Conservation (phyloP, 2,113 vertebrate species). For the Salvelinus sp. region DNA sequence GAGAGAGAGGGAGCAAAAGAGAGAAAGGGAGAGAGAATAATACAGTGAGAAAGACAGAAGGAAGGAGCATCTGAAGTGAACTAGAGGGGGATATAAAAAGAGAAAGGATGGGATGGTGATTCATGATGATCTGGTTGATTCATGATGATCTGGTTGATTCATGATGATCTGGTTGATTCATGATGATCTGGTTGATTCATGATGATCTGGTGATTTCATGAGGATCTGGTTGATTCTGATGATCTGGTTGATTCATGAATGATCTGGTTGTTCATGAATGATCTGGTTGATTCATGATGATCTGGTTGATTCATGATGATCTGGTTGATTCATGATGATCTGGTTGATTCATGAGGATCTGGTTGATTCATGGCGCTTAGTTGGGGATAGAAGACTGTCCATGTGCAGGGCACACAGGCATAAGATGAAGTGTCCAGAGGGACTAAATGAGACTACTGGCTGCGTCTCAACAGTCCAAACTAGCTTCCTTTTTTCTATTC, state of each 20-base stretch:
- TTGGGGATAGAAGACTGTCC: slow-evolving; percentile 47
- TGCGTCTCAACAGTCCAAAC: too few species aligned
- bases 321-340: slow-evolving; percentile 45
- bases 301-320: slow-evolving; percentile 47
- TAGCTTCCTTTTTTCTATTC: neutral
- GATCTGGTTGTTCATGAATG: neutral
- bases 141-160: slow-evolving; percentile 23
- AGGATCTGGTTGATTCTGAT: too few species aligned
- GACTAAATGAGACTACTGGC: too few species aligned
- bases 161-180: too few species aligned
- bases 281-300: slow-evolving; percentile 47
- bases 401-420: slow-evolving; percentile 33
- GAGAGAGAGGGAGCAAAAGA: neutral
- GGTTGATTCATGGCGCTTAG: slow-evolving; percentile 60
- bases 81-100: slow-evolving; percentile 43
- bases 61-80: slow-evolving; percentile 45
- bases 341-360: slow-evolving; percentile 44
- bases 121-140: slow-evolving; percentile 59
- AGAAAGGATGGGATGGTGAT: slow-evolving; percentile 34
- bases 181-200: too few species aligned
- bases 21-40: neutral
- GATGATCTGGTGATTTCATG: too few species aligned
- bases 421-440: neutral
- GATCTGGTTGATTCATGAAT: too few species aligned
- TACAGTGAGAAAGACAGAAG: slow-evolving; percentile 6